Percentiles rank a stretch among this genome's conserved stretches.
Conservation (phyloP, 2,888 invertebrate genomes). For the Mythimna lalbum region DNA sequence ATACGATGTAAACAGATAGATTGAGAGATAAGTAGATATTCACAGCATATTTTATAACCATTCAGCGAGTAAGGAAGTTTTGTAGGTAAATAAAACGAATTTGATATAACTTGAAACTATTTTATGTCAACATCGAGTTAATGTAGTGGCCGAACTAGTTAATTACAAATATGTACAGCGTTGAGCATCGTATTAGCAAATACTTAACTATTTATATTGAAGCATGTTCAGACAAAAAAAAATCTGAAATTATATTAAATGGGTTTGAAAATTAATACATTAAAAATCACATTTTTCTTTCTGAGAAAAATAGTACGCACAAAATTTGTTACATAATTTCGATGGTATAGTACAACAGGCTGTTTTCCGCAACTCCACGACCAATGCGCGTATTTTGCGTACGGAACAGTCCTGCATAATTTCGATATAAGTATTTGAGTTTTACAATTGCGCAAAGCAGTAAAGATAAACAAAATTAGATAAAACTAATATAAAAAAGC, state of each 20-base stretch:
- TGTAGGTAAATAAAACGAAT: conserved; percentile 77
- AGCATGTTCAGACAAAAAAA: conserved; percentile 36
- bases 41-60: too few relatives aligned
- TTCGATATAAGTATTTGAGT: too few relatives aligned
- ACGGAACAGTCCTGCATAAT: too few relatives aligned
- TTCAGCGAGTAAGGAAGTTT: neutral
- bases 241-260: neutral
- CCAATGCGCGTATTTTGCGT: too few relatives aligned
- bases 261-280: neutral
- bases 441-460: too few relatives aligned
- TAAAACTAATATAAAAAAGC: neutral
- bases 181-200: conserved; percentile 81
- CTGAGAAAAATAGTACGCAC: too few relatives aligned
- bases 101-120: conserved; percentile 85
- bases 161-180: conserved; percentile 84
- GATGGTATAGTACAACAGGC: too few relatives aligned
- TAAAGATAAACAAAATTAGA: neutral
- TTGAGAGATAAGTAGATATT: neutral
- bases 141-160: conserved; percentile 70
- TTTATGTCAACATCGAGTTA: conserved; percentile 89
- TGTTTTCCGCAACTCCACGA: too few relatives aligned
- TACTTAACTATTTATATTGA: conserved; percentile 57
- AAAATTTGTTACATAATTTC: too few relatives aligned
- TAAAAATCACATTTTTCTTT: neutral
- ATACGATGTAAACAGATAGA: too few relatives aligned